Percentiles rank a stretch among this genome's conserved stretches.
phyloP scores from a whole-genome alignment of 2,888 invertebrate species.

The Galeopsomyia nigrocyanea region DNA sequence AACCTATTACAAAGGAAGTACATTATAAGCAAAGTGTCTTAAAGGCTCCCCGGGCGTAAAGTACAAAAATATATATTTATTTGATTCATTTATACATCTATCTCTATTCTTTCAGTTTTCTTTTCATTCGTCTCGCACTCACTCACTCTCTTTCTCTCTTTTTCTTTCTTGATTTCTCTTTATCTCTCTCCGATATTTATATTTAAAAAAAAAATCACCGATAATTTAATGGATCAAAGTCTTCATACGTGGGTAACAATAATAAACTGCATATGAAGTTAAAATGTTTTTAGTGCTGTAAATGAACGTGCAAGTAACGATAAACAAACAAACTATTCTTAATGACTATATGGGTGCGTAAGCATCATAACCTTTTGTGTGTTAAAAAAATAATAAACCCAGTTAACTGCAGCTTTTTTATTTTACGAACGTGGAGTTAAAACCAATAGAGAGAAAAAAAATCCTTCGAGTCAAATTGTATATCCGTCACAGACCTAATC shows the following conservation, averaged over 20 bases:
- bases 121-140: constrained; percentile 38
- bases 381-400: constrained; percentile 12
- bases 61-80: constrained; percentile 57
- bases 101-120: constrained; percentile 49
- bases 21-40: constrained; percentile 3
- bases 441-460: constrained; percentile 11
- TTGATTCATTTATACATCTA: constrained; percentile 45
- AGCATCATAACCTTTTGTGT: constrained; percentile 29
- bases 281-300: constrained; percentile 30
- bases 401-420: constrained; percentile 25
- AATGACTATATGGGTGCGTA: constrained; percentile 44
- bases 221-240: constrained; percentile 40
- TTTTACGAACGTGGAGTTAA: constrained; percentile 20
- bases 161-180: constrained; percentile 39
- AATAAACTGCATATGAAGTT: constrained; percentile 42
- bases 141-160: constrained; percentile 46
- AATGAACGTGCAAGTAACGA: constrained; percentile 17
- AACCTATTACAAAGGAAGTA: constrained; percentile 1
- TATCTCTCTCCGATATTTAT: neutral
- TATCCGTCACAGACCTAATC: neutral
- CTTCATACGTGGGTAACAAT: constrained; percentile 45
- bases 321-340: constrained; percentile 38
- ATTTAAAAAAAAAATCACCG: constrained; percentile 38
- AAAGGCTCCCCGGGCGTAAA: constrained; percentile 51
- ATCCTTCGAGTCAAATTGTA: neutral